Conservation (phyloP, 1,140 invertebrate genomes). For the Rhyacophila brunnea region DNA sequence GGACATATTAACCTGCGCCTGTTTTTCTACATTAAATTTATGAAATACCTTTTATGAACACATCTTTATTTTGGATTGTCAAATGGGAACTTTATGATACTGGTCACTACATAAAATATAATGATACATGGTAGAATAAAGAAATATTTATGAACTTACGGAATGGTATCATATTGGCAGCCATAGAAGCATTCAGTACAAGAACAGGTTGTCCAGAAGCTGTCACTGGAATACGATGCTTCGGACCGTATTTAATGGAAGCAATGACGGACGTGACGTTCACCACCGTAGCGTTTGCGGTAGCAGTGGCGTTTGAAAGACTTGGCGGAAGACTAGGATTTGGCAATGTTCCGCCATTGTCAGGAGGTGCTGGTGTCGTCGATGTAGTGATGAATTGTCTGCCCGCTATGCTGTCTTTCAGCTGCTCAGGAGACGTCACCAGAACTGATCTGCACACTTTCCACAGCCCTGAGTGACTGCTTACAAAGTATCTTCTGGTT, state of each 20-base stretch:
- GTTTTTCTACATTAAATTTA: too few relatives aligned
- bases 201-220: background rate
- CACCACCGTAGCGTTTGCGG: slow-evolving; percentile 32
- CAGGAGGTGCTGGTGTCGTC: slow-evolving; percentile 4
- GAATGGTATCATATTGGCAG: slow-evolving; percentile 21
- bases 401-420: slow-evolving; percentile 26
- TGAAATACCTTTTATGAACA: too few relatives aligned
- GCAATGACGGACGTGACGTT: slow-evolving; percentile 3
- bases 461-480: slow-evolving; percentile 68
- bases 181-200: slow-evolving; percentile 12
- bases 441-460: slow-evolving; percentile 58
- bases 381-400: slow-evolving; percentile 7
- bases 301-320: background rate
- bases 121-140: too few relatives aligned
- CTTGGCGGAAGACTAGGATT: background rate
- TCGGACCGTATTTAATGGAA: background rate
- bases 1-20: too few relatives aligned
- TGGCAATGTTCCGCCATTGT: background rate
- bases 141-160: too few relatives aligned
- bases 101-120: too few relatives aligned
- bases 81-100: too few relatives aligned
- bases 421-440: slow-evolving; percentile 27
- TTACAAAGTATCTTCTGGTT: slow-evolving; percentile 58
- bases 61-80: too few relatives aligned
- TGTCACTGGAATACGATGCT: background rate